Base-by-base conservation (phyloP, 2,888 invertebrate species). In the Nomada ferruginata region DNA sequence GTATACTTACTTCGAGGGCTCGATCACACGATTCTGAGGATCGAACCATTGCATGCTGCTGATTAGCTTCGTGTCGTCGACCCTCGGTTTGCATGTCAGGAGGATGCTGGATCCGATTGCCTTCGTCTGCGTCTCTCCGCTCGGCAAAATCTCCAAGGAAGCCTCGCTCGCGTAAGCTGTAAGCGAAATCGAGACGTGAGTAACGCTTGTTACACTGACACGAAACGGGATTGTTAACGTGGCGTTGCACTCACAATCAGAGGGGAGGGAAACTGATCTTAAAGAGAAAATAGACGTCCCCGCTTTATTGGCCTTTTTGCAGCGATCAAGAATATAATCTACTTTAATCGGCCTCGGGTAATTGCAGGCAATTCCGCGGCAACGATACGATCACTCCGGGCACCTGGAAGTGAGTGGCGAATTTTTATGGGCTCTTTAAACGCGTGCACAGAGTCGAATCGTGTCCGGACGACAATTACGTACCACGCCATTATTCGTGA, bases 41-140 rank as follows among this genome's bases (percentile, higher is more conserved):
- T 97, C 97, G 86, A 96, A 95, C 98, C 98, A 98, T 91, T 97
- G 96, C 61, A 97, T 95, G 90, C 97, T 96, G 47, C 96, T 95
- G 73, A 97, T 95, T 55, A 97, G 94, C 10, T 94, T 94, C 2
- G 95, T 95, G 89, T 97, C 96, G 0, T 95, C 95, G 1, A 96
- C 97, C 69, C 95, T 95, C 5, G 97, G 96, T 88, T 96, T 95
- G 92, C 98, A 98, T 7, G 97, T 97, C 85, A 98, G 94, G 68
- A 97, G 96, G 76, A 97, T 95, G 57, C 96, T 96, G 90, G 96
- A 96, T 69, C 97, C 97, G 15, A 97, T 96, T 0, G 97, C 95
- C 87, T 96, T 97, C 18, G 96, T 95, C 92, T 97, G 96, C 75
- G 95, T 95, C 75, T 96, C 95, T 89, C 96, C 96, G 85, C 94